A percentile compares a stretch with the other conserved stretches of the same genome.
Conservation (phyloP, 2,888 invertebrate species). For the Lasioglossum marginatum region DNA sequence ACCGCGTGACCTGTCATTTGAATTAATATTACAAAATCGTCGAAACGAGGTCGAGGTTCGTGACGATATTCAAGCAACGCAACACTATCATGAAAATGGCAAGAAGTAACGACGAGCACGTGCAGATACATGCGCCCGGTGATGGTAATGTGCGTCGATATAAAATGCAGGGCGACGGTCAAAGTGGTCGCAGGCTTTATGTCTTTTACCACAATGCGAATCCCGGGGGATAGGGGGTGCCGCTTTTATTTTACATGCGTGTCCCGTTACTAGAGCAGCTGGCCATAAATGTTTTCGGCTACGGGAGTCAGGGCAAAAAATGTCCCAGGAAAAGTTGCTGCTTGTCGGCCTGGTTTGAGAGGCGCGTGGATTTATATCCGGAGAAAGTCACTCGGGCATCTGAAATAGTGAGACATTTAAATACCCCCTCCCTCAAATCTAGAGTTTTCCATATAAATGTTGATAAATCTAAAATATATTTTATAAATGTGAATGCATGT, state of each 20-base stretch:
- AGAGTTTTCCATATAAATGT: background rate
- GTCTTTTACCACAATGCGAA: background rate
- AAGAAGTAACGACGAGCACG: background rate
- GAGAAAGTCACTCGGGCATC: background rate
- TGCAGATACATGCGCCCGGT: background rate
- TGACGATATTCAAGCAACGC: background rate
- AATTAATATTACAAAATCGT: background rate
- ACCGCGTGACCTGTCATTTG: background rate
- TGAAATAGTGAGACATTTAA: background rate
- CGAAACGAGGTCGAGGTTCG: background rate
- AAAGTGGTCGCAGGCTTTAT: constrained; percentile 20
- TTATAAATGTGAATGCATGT: no score
- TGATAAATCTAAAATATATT: background rate
- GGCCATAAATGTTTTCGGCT: constrained; percentile 17
- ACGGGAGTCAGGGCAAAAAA: background rate
- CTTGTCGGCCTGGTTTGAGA: background rate
- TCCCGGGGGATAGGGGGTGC: background rate
- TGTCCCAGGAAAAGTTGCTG: background rate
- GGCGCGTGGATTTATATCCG: background rate
- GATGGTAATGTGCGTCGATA: constrained; percentile 10
- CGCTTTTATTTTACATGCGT: constrained; percentile 29
- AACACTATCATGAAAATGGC: background rate
- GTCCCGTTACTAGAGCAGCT: background rate
- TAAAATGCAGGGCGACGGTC: constrained; percentile 20
- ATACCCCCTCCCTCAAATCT: background rate